Conservation (phyloP, 2,888 invertebrate species). For the Empis livida region DNA sequence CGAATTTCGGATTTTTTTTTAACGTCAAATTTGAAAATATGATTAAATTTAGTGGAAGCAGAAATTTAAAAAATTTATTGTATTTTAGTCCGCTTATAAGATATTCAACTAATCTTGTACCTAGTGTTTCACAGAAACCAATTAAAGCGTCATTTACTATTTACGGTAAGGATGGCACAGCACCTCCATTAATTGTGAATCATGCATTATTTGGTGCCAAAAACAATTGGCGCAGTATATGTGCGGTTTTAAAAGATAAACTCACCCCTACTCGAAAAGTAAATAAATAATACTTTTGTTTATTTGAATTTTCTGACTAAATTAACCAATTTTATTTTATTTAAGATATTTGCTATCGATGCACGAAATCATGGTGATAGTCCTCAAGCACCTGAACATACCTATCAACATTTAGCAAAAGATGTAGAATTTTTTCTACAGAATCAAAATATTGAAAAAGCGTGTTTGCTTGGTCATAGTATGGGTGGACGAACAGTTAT, state of each 20-base stretch:
- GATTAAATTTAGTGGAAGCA: no score
- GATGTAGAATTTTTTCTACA: constrained; percentile 44
- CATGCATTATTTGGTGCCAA: constrained; percentile 84
- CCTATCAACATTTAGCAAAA: constrained; percentile 45
- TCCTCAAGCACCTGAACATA: constrained; percentile 60
- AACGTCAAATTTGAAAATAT: no score
- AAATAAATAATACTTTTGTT: constrained; percentile 13
- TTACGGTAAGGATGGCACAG: constrained; percentile 1
- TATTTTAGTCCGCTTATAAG: constrained; percentile 18
- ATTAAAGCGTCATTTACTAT: not conserved
- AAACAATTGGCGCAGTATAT: constrained; percentile 72
- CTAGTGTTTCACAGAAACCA: no score
- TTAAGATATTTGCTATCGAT: constrained; percentile 64
- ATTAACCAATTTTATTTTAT: no score
- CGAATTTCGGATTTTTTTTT: no score
- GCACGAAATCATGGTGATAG: constrained; percentile 93
- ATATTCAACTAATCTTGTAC: no score
- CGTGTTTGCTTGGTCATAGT: constrained; percentile 74
- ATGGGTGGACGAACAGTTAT: constrained; percentile 93
- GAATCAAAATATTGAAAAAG: constrained; percentile 48
- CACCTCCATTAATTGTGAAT: constrained; percentile 62
- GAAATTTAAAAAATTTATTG: no score
- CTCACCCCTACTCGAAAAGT: constrained; percentile 50
- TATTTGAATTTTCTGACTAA: no score
- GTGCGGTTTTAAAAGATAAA: constrained; percentile 47